Evolutionary conservation across 2,113 vertebrate genomes (phyloP).

Genomic region (Puntigrus tetrazona): DNA sequence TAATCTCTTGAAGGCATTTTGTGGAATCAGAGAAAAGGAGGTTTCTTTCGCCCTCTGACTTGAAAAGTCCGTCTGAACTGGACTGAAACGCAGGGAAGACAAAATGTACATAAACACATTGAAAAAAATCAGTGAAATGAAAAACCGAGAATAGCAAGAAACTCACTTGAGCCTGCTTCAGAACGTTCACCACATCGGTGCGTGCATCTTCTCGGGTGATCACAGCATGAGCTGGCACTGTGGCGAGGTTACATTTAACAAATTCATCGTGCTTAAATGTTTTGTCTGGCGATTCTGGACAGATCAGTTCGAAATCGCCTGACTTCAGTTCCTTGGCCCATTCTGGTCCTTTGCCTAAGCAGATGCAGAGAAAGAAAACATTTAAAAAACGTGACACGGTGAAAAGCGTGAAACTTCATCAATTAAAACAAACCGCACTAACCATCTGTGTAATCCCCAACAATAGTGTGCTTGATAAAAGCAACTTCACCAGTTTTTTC

Average conservation of each 20-base stretch:
- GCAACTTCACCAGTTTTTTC: conserved; percentile 84
- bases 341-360: conserved; percentile 50
- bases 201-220: conserved; percentile 68
- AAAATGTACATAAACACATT: not conserved
- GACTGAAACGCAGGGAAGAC: conserved; percentile 53
- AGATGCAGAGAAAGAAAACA: not conserved
- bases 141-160: not conserved
- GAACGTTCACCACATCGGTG: conserved; percentile 52
- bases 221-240: conserved; percentile 74
- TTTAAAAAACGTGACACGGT: not conserved
- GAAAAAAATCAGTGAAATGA: not conserved
- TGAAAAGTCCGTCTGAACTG: conserved; percentile 65
- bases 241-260: conserved; percentile 61
- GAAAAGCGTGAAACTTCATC: not conserved
- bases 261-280: conserved; percentile 21
- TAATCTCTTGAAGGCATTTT: conserved; percentile 73
- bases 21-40: conserved; percentile 80
- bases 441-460: conserved; percentile 82
- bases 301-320: conserved; percentile 67
- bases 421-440: conserved; percentile 12
- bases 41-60: conserved; percentile 65
- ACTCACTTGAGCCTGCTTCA: conserved; percentile 69
- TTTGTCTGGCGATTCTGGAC: conserved; percentile 41
- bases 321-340: conserved; percentile 63
- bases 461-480: conserved; percentile 84